Conservation (phyloP, 2,888 invertebrate genomes). For the Tridacna gigas region DNA sequence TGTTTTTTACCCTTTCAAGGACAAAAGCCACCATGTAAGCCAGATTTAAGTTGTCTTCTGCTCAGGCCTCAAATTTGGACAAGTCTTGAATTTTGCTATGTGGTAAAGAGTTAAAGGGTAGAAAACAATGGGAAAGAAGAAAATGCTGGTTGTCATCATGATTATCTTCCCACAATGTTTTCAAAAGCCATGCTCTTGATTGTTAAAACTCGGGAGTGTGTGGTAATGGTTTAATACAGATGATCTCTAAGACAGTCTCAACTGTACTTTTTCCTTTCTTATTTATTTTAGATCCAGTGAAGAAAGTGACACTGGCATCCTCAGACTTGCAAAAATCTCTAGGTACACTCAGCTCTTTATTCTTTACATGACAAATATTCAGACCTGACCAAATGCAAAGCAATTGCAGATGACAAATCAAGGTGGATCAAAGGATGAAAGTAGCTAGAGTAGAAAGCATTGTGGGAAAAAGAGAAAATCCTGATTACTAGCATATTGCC, state of each 20-base stretch:
- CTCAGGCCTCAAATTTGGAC: no score
- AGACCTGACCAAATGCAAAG: no score
- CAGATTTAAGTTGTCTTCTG: no score
- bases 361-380: no score
- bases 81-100: no score
- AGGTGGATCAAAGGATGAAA: no score
- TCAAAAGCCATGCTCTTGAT: background rate
- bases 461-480: background rate
- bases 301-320: constrained; percentile 91
- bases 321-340: constrained; percentile 91
- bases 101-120: no score
- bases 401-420: background rate
- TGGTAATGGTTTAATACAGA: no score
- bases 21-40: no score
- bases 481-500: background rate
- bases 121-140: background rate
- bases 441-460: background rate
- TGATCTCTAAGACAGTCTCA: no score
- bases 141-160: background rate
- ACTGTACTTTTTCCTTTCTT: background rate
- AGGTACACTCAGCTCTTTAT: constrained; percentile 83
- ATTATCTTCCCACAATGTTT: background rate
- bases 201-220: no score
- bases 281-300: constrained; percentile 82
- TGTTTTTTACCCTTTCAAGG: no score